Evolutionary conservation across 2,113 vertebrate species (phyloP), one percentile per base, ranked within the genome.

Genomic region (Tor tambroides): DNA sequence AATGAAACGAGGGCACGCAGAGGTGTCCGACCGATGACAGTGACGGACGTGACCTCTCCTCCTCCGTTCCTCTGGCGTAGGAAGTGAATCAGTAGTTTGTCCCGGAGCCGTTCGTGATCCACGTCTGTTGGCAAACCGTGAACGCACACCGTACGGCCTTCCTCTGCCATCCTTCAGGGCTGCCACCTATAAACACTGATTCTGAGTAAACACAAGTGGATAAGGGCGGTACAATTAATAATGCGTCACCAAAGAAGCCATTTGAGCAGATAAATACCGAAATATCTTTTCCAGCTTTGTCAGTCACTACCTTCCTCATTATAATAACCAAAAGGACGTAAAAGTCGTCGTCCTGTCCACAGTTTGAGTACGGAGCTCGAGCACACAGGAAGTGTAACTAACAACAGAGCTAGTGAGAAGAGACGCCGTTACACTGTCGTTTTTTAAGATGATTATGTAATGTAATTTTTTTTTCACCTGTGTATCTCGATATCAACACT

Each of bases 51-150:
- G 23, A 97, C 92, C 72, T 97, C 96, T 17, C 96, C 96, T 86
- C 96, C 96, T 78, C 96, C 96, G 76, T 96, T 95, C 65, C 82
- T 93, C 77, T 88, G 0, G 56, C 96, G 93, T 87, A 96, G 92
- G 92, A 97, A 96, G 90, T 97, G 93, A 80, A 96, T 95, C 21
- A 86, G 78, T 23, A 97, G 94, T 90, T 97, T 96, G 92, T 96
- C 96, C 67, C 85, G 90, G 69, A 95, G 91, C 49, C 91, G 91
- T 78, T 93, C 92, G 0, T 92, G 88, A 0, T 94, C 92, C 12
- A 95, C 86, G 28, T 94, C 91, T 2, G 90, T 12, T 4, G 96
- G 96, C 85, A 96, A 90, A 26, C 95, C 94, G n/a, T 84, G 89
- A 76, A 96, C 95, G 74, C 89, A 89, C 67, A 97, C 90, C 6